A percentile compares a stretch with the other conserved stretches of the same genome.
Evolutionary conservation across 1,140 invertebrate species (phyloP).

Genomic region (Drosophila chauvacae): DNA sequence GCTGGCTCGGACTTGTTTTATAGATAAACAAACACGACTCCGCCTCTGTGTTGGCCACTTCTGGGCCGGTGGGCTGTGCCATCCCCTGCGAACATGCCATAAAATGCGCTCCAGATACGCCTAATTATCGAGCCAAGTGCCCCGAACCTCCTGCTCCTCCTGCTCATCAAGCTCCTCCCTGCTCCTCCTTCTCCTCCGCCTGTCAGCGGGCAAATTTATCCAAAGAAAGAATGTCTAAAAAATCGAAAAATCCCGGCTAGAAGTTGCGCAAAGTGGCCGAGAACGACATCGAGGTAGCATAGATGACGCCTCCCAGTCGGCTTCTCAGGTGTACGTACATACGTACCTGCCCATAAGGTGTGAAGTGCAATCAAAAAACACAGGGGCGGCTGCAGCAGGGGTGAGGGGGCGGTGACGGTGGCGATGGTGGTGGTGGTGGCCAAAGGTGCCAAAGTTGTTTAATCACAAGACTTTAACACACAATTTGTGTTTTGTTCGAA

Average conservation of each 20-base stretch:
- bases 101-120: conserved; percentile 46
- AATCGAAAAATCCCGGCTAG: conserved; percentile 4
- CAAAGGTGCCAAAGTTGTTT: conserved; percentile 73
- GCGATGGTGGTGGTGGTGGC: background rate
- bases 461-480: conserved; percentile 73
- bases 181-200: conserved; percentile 8
- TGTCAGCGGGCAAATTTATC: conserved; percentile 70
- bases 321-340: conserved; percentile 11
- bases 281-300: conserved; percentile 15
- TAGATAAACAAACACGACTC: conserved; percentile 36
- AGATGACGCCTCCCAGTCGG: conserved; percentile 22
- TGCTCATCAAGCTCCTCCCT: background rate
- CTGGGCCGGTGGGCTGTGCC: conserved; percentile 6
- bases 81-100: conserved; percentile 26
- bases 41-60: background rate
- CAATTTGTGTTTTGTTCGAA: conserved; percentile 58
- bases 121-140: conserved; percentile 46
- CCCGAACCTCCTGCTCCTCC: background rate
- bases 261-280: conserved; percentile 64
- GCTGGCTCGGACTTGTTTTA: conserved; percentile 27
- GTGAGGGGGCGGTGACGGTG: background rate
- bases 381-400: conserved; percentile 6
- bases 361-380: conserved; percentile 73
- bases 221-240: conserved; percentile 3
- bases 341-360: conserved; percentile 44